Conservation (phyloP, 2,888 invertebrate genomes). For the Cotesia congregata region DNA sequence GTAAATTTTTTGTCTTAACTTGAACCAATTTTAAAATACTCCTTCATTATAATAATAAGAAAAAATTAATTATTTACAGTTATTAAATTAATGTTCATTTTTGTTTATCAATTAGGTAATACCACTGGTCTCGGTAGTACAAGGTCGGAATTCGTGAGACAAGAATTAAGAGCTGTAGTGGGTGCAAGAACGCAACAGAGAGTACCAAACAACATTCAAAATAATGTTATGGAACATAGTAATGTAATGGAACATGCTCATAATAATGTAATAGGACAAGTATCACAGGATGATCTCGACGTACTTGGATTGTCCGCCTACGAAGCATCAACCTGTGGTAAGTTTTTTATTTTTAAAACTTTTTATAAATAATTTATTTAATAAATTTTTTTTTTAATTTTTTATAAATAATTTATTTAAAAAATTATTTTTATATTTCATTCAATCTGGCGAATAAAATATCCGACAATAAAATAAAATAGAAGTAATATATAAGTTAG, state of each 20-base stretch:
- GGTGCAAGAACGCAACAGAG: constrained; percentile 80
- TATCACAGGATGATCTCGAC: constrained; percentile 78
- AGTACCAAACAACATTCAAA: constrained; percentile 68
- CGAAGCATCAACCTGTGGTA: constrained; percentile 78
- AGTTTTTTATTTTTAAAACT: constrained; percentile 55
- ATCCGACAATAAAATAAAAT: neutral
- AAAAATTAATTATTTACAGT: constrained; percentile 1
- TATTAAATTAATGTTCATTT: constrained; percentile 34
- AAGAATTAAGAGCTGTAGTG: constrained; percentile 90
- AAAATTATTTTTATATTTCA: neutral
- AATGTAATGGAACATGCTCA: constrained; percentile 44
- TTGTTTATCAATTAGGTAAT: constrained; percentile 70
- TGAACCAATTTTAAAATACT: neutral
- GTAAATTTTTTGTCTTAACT: neutral
- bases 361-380: constrained; percentile 55
- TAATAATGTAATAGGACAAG: constrained; percentile 67
- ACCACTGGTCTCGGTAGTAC: constrained; percentile 74
- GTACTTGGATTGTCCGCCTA: constrained; percentile 77
- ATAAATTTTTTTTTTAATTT: no score
- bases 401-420: no score
- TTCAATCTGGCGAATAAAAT: neutral
- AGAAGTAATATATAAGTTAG: neutral
- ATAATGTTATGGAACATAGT: constrained; percentile 53
- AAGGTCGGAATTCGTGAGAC: constrained; percentile 90
- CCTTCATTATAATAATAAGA: neutral